These are phyloP conservation scores for Ageneiosus marmoratus DNA, from an alignment of 2,113 vertebrate species.

Conservation along the genomic window DNA sequence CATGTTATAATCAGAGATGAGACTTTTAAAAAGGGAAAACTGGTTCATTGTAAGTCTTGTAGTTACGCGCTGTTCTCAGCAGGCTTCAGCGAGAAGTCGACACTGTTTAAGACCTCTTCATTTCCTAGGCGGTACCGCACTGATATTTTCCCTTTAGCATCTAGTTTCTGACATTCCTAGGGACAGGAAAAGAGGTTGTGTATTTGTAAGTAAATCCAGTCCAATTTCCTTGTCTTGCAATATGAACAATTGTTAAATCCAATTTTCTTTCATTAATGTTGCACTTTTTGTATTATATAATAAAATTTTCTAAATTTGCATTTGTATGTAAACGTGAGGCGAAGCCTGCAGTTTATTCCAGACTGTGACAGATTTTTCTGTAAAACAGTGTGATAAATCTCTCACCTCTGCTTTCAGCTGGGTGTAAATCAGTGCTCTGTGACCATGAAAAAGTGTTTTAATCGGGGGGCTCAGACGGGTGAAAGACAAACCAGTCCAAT, in stretches of 20 bases:
- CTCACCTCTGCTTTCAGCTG: conserved; percentile 68
- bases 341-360: too few species aligned
- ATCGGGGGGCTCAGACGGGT: too few species aligned
- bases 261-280: too few species aligned
- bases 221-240: neutral
- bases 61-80: conserved; percentile 21
- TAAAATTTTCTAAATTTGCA: too few species aligned
- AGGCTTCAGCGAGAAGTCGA: conserved; percentile 19
- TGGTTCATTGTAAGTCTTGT: neutral
- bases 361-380: too few species aligned
- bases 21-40: neutral
- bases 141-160: conserved; percentile 14
- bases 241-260: neutral
- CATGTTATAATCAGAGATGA: neutral
- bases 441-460: too few species aligned
- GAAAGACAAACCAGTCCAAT: too few species aligned
- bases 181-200: neutral
- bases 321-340: too few species aligned
- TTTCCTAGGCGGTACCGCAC: conserved; percentile 8
- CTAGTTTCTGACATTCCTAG: conserved; percentile 16
- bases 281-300: too few species aligned
- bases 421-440: too few species aligned
- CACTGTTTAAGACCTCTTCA: conserved; percentile 16
- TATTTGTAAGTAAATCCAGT: neutral
- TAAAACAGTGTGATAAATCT: neutral